A percentile compares a stretch with the other conserved stretches of the same genome.
Conservation (phyloP, 2,797 vertebrate genomes). For the Etheostoma perlongum region DNA sequence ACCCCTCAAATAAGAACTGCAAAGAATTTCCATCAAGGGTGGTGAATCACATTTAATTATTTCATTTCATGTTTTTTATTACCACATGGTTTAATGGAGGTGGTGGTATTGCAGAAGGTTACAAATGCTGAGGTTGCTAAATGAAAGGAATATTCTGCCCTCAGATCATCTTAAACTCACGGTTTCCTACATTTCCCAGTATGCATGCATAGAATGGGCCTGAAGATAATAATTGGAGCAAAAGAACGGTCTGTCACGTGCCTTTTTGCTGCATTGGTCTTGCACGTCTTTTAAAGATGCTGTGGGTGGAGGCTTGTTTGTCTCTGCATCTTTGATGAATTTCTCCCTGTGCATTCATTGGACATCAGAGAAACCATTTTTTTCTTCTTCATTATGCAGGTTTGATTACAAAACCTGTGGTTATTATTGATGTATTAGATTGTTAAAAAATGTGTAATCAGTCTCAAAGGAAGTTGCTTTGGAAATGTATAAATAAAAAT, state of each 20-base stretch:
- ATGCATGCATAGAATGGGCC: not conserved
- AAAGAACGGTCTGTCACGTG: slow-evolving; percentile 3
- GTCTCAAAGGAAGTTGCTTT: not conserved
- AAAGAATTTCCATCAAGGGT: too few species aligned
- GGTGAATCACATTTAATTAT: not conserved
- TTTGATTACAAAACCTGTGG: slow-evolving; percentile 9
- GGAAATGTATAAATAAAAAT: too few species aligned
- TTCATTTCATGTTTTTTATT: not conserved
- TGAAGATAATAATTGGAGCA: not conserved
- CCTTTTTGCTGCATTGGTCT: slow-evolving; percentile 9
- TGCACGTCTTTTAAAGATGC: slow-evolving; percentile 27
- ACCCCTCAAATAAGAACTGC: not conserved
- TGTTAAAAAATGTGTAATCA: too few species aligned
- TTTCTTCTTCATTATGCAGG: not conserved
- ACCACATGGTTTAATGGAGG: not conserved
- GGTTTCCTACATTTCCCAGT: slow-evolving; percentile 3
- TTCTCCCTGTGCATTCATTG: slow-evolving; percentile 17
- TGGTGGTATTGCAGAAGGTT: not conserved
- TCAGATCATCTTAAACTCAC: not conserved
- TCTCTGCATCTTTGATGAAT: slow-evolving; percentile 36
- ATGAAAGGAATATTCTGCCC: not conserved
- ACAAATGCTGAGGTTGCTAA: not conserved
- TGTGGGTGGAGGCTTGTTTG: slow-evolving; percentile 22
- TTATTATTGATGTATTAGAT: not conserved
- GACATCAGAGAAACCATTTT: slow-evolving; percentile 24